These are phyloP conservation scores for Xenus cinereus DNA, from an alignment of 2,113 vertebrate genomes.

Conservation along the genomic window DNA sequence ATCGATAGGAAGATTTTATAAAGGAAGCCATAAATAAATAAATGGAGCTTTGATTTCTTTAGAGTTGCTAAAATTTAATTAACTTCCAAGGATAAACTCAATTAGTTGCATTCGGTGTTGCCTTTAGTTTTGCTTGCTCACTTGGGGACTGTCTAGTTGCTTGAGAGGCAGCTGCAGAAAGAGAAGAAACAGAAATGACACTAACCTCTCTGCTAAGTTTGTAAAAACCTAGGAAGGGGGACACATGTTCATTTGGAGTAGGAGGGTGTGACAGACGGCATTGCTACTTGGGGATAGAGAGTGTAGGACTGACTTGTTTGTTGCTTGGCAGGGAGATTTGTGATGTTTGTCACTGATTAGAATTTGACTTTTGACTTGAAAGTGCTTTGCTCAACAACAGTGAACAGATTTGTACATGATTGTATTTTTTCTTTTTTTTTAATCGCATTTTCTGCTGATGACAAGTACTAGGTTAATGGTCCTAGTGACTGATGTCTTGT, in stretches of 20 bases:
- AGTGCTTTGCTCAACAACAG: neutral
- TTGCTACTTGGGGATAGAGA: neutral
- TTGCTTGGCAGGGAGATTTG: neutral
- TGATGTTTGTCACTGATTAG: neutral
- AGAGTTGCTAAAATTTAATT: slow-evolving; percentile 55
- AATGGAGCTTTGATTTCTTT: slow-evolving; percentile 44
- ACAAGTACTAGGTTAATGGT: neutral
- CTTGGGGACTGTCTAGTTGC: neutral
- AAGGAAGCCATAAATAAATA: slow-evolving; percentile 47
- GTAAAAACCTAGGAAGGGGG: neutral
- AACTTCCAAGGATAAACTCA: slow-evolving; percentile 41
- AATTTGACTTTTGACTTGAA: slow-evolving; percentile 31
- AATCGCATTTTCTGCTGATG: neutral
- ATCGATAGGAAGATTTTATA: slow-evolving; percentile 2
- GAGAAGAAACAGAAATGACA: neutral
- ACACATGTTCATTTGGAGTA: neutral
- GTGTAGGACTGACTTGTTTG: neutral
- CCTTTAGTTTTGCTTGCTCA: neutral
- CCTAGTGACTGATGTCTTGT: neutral
- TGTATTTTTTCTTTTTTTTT: neutral
- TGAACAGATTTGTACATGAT: neutral
- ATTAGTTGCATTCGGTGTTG: neutral
- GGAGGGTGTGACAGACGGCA: rapidly evolving
- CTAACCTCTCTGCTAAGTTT: neutral
- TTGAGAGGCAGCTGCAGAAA: neutral